These are phyloP conservation scores for Heliconius ismenius DNA, from an alignment of 2,888 invertebrate species.

Conservation along the genomic window DNA sequence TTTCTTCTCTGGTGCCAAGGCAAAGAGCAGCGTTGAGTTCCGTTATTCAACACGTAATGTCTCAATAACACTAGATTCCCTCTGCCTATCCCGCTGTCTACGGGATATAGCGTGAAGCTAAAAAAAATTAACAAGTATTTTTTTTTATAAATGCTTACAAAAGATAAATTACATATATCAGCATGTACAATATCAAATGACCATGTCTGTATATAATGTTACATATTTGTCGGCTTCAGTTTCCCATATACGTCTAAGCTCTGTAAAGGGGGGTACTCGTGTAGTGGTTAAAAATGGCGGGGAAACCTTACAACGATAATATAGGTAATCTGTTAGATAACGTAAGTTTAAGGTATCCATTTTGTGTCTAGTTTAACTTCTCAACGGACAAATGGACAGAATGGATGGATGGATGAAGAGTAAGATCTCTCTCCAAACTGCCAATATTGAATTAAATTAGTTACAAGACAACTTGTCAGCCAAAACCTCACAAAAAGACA, in stretches of 20 bases:
- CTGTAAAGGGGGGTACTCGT: slow-evolving; percentile 64
- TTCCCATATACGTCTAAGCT: slow-evolving; percentile 76
- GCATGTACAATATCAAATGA: neutral
- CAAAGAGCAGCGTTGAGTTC: too few relatives aligned
- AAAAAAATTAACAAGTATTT: neutral
- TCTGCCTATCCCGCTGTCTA: too few relatives aligned
- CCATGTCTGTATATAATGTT: slow-evolving; percentile 54
- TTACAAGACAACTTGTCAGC: slow-evolving; percentile 41
- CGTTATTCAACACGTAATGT: too few relatives aligned
- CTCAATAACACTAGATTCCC: too few relatives aligned
- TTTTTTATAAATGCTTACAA: neutral
- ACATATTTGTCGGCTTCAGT: slow-evolving; percentile 79
- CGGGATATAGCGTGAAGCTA: neutral
- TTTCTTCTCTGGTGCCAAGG: too few relatives aligned
- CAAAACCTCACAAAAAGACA: slow-evolving; percentile 43
- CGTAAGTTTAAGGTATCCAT: neutral
- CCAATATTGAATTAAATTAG: slow-evolving; percentile 5
- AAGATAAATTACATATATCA: neutral
- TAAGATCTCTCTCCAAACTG: neutral
- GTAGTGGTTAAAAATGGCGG: slow-evolving; percentile 53
- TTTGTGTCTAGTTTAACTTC: neutral
- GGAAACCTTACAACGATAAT: slow-evolving; percentile 19
- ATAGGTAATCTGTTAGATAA: neutral
- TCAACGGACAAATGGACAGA: neutral
- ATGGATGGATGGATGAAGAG: neutral